A percentile compares a stretch with the other conserved stretches of the same genome.
phyloP scores from a whole-genome alignment of 2,113 vertebrate genomes.

The Amphiprion ocellaris region DNA sequence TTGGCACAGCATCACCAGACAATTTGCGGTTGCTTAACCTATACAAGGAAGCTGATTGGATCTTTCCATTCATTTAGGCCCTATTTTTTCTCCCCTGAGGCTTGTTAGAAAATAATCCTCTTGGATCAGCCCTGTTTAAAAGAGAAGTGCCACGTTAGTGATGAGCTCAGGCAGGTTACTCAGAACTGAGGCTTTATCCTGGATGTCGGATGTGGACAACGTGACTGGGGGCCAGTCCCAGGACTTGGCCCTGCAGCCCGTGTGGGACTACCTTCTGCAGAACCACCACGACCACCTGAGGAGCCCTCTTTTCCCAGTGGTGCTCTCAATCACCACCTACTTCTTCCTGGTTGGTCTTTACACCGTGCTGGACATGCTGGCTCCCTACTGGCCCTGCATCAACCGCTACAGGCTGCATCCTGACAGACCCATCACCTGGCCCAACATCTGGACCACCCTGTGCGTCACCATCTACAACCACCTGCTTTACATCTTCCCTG shows the following conservation, averaged over 20 bases:
- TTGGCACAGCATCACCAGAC: constrained; percentile 74
- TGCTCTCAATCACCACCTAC: constrained; percentile 84
- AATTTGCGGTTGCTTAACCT: constrained; percentile 66
- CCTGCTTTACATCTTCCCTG: constrained; percentile 85
- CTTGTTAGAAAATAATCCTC: constrained; percentile 47
- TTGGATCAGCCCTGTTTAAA: constrained; percentile 27
- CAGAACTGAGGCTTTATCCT: constrained; percentile 66
- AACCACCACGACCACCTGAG: constrained; percentile 82
- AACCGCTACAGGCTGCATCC: constrained; percentile 84
- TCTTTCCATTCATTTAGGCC: constrained; percentile 27
- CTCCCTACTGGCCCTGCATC: constrained; percentile 81
- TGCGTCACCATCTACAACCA: constrained; percentile 85
- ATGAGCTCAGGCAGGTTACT: constrained; percentile 62
- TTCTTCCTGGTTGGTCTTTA: constrained; percentile 81
- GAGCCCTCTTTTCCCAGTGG: constrained; percentile 85
- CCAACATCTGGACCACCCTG: constrained; percentile 80
- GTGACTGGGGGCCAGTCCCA: constrained; percentile 66
- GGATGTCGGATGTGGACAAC: constrained; percentile 72
- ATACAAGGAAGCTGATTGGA: constrained; percentile 57
- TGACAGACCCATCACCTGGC: constrained; percentile 76
- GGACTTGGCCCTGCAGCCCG: constrained; percentile 80
- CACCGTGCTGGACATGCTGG: constrained; percentile 84
- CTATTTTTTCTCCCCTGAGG: constrained; percentile 28
- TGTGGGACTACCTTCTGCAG: constrained; percentile 84
- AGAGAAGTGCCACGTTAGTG: constrained; percentile 24